Percentiles rank a stretch among this genome's conserved stretches.
These are phyloP conservation scores for Aphelinus certus DNA, from an alignment of 1,140 invertebrate genomes.

Conservation along the genomic window DNA sequence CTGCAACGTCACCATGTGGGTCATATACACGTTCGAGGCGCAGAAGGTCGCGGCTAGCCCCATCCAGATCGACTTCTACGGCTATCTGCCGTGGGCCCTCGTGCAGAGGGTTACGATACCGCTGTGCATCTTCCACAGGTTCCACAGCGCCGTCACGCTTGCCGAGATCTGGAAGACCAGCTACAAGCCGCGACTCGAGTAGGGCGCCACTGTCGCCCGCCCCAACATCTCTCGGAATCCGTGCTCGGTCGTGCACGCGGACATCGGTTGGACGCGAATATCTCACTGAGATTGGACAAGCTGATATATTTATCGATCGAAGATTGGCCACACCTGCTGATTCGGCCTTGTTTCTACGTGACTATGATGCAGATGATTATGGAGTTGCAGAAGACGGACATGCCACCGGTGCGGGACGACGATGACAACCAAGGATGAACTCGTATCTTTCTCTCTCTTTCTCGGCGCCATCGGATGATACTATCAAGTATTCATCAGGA, in stretches of 20 bases:
- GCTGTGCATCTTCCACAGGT: constrained; percentile 95
- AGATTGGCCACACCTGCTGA: no score
- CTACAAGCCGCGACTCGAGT: constrained; percentile 90
- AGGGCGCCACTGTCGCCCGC: constrained; percentile 50
- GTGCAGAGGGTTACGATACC: constrained; percentile 93
- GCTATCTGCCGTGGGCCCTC: constrained; percentile 92
- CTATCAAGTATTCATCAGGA: no score
- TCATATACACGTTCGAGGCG: constrained; percentile 95
- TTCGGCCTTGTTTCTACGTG: no score
- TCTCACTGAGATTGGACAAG: no score
- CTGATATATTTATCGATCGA: no score
- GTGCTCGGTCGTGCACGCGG: no score
- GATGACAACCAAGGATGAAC: constrained; percentile 31
- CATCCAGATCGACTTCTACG: constrained; percentile 92
- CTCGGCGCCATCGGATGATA: no score
- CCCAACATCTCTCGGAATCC: no score
- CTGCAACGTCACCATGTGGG: constrained; percentile 95
- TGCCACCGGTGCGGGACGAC: neutral
- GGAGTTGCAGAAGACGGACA: neutral
- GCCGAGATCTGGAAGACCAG: constrained; percentile 98
- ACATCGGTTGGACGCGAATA: no score
- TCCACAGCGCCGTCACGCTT: constrained; percentile 95
- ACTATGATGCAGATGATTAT: no score
- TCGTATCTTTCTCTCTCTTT: constrained; percentile 19
- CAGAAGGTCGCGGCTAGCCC: constrained; percentile 92